A percentile compares a stretch with the other conserved stretches of the same genome.
These are phyloP conservation scores for Stegostoma tigrinum DNA, from an alignment of 2,113 vertebrate species.

Conservation along the genomic window DNA sequence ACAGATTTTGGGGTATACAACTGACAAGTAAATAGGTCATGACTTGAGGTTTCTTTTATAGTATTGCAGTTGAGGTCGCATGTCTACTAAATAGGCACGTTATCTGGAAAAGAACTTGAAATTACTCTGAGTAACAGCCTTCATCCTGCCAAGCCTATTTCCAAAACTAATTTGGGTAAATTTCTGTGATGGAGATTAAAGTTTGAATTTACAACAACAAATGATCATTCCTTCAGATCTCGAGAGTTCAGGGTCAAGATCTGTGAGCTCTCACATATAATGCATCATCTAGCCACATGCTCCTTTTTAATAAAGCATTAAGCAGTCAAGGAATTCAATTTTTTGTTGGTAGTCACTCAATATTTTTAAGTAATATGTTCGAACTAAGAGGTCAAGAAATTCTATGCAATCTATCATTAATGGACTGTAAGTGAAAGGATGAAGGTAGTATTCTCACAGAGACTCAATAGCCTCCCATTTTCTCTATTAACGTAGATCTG, in stretches of 20 bases:
- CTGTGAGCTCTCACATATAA: neutral
- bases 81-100: neutral
- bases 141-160: neutral
- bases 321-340: neutral
- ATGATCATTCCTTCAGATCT: neutral
- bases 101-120: neutral
- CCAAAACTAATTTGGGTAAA: neutral
- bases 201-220: neutral
- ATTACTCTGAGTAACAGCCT: neutral
- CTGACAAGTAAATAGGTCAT: neutral
- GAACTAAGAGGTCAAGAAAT: neutral
- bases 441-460: neutral
- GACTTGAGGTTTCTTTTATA: neutral
- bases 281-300: neutral
- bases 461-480: neutral
- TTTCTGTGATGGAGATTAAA: neutral
- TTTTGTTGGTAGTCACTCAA: too few relatives aligned
- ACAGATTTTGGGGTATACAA: neutral
- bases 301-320: slow-evolving; percentile 3
- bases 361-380: neutral
- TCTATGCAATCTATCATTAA: neutral
- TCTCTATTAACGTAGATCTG: neutral
- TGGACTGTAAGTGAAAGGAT: neutral
- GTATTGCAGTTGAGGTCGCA: neutral
- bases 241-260: neutral